Evolutionary conservation across 1,140 invertebrate genomes (phyloP), one percentile per base, ranked within the genome.

Genomic region (Hyles euphorbiae): DNA sequence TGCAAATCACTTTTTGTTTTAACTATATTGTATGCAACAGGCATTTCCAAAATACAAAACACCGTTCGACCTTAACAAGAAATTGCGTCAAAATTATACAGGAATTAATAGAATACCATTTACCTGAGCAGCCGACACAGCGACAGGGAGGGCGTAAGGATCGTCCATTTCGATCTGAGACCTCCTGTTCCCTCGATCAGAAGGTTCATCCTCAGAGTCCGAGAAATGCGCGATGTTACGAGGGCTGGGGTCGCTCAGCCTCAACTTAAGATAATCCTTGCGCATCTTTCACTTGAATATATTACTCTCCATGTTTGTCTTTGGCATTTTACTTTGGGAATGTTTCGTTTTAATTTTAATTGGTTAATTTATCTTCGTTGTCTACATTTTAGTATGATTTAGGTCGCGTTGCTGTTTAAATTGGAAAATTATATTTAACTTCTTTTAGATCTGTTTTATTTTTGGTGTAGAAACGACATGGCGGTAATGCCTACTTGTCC

Each of bases 171-270:
- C 67, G 55, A 70, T 71, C 46, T 68, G 67, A 45, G 75, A 65
- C 44, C 69, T 70, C 36, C 78, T 66, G 40, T 58, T 65, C 6
- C 74, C 65, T 44, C 80, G 67, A 48, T 85, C 80, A 4, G 68
- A 72, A 60, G 67, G 76, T 44, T 87, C 86, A 64, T 90, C 88
- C 57, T 89, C 88, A 8, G 83, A 88, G 61, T 89, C 84, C 49
- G 86, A 89, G 9, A 81, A 74, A 53, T 87, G 81, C 47, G 74
- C 60, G 9, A 66, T 76, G 4, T 69, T n/a, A 63, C 60, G 70
- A 76, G 86, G 76, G 50, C 75, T 83, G 0, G 85, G 87, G 63
- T 89, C 88, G 61, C 81, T 88, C n/a, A 90, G 75, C 49, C 87
- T 75, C 59, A 90, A 72, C 57, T 87, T 86, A 10, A 90, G 68